These are phyloP conservation scores for Venustoraphidia nigricollis DNA, from an alignment of 2,888 invertebrate genomes.

Conservation along the genomic window DNA sequence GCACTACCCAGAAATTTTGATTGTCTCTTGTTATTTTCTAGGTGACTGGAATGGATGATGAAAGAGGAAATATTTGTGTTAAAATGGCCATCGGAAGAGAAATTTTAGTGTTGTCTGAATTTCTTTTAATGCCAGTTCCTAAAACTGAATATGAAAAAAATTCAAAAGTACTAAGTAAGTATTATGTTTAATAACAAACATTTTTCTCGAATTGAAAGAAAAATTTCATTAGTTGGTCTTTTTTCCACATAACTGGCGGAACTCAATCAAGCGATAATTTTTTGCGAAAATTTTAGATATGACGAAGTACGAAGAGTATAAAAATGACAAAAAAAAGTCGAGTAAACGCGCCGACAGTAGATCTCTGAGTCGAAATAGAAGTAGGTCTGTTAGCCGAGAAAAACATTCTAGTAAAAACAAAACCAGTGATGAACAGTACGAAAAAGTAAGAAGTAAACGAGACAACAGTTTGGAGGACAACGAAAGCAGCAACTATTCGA, in stretches of 20 bases:
- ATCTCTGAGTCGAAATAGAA: too few species aligned
- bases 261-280: neutral
- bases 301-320: conserved; percentile 52
- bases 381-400: neutral
- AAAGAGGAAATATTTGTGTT: conserved; percentile 61
- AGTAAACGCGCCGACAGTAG: conserved; percentile 5
- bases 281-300: conserved; percentile 38
- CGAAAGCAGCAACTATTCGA: neutral
- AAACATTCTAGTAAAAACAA: neutral
- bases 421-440: neutral
- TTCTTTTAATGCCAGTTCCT: conserved; percentile 59
- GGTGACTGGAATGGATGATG: conserved; percentile 72
- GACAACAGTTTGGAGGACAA: neutral
- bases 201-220: neutral
- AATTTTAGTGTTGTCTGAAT: conserved; percentile 59
- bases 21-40: conserved; percentile 19
- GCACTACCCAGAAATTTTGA: too few species aligned
- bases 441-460: neutral
- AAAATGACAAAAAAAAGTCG: conserved; percentile 16
- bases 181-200: neutral
- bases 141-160: conserved; percentile 66
- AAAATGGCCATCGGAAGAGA: conserved; percentile 54
- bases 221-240: too few species aligned
- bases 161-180: conserved; percentile 79
- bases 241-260: too few species aligned